These are phyloP conservation scores for Eriosoma lanigerum DNA, from an alignment of 1,140 invertebrate genomes.

Conservation along the genomic window DNA sequence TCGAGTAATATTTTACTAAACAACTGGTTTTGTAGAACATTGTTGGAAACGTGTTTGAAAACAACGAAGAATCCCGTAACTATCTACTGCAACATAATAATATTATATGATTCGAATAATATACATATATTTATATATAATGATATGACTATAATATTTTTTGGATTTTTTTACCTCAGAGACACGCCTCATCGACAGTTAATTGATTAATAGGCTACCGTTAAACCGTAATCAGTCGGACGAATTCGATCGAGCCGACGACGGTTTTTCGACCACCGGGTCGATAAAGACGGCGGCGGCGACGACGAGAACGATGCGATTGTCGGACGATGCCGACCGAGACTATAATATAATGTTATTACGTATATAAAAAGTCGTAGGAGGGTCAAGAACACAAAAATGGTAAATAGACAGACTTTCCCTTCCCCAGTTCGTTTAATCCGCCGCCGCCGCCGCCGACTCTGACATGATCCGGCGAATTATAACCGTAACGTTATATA, in stretches of 20 bases:
- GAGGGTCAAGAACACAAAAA: background rate
- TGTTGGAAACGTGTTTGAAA: no score
- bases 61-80: no score
- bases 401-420: background rate
- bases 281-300: background rate
- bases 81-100: no score
- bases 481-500: conserved; percentile 6
- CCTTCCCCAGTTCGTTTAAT: background rate
- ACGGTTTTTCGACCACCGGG: conserved; percentile 6
- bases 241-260: background rate
- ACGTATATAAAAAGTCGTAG: background rate
- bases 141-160: no score
- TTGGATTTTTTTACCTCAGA: background rate
- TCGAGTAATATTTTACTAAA: no score
- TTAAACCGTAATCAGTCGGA: background rate
- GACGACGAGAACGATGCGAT: background rate
- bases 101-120: no score
- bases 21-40: no score
- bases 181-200: background rate
- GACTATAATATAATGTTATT: background rate
- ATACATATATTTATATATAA: no score
- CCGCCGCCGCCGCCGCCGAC: background rate
- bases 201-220: background rate
- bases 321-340: background rate
- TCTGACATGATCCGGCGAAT: conserved; percentile 30